Evolutionary conservation across 2,113 vertebrate genomes (phyloP), one percentile per base, ranked within the genome.

Genomic region (Gambusia holbrooki): DNA sequence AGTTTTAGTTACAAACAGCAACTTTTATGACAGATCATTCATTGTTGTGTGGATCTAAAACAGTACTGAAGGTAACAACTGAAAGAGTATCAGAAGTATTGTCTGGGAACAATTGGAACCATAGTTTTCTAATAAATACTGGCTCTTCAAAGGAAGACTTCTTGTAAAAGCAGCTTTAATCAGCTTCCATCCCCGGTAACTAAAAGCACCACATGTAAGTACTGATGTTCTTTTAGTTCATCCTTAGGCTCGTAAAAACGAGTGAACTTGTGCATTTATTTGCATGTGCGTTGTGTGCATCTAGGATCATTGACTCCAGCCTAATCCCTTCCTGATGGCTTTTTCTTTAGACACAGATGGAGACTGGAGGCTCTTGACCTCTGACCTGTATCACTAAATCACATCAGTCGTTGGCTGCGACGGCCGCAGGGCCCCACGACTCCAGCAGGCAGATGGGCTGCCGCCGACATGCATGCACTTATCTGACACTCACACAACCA

Each of bases 321-420:
- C 78, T 92, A 92, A 92, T 92, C 88, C 88, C 80, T 91, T 92
- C 90, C 90, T 87, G 86, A 93, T 90, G 87, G 90, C 76, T 86
- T 91, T 90, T 91, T 90, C 87, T 90, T 87, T 82, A 87, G 75
- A 81, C 66, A 45, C 92, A 94, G 89, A 94, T 92, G 91, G 89
- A 89, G 91, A 90, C 83, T 85, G 77, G 88, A 77, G 86, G 79
- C 89, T 90, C 90, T 92, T 90, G 89, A 93, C 89, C 90, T 92
- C 81, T 91, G 89, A 92, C 90, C 89, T 28, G 37, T 76, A 32
- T 62, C 80, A 91, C 83, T 93, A 93, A 92, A 93, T 92, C 92
- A 93, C 84, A 91, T 88, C 88, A 90, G 87, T 89, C 54, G 19
- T 70, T 84, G 77, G 60, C 79, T 83, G 68, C 32, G 65, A 90